These are phyloP conservation scores for Metallyticus violacea DNA, from an alignment of 2,888 invertebrate genomes.

Conservation along the genomic window DNA sequence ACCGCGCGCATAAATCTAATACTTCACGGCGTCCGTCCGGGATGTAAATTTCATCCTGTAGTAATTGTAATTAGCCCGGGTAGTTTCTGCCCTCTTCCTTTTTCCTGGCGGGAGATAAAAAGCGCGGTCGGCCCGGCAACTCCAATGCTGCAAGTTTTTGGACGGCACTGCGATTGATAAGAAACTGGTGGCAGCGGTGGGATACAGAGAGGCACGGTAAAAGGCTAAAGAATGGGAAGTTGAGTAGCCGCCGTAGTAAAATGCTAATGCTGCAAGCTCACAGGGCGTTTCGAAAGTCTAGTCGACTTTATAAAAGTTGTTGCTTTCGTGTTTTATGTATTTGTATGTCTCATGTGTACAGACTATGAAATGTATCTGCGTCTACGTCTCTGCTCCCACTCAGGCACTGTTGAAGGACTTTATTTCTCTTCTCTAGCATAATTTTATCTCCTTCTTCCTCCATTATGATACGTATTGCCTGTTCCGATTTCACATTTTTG, in stretches of 20 bases:
- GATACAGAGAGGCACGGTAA: neutral
- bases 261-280: neutral
- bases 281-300: neutral
- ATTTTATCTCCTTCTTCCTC: too few species aligned
- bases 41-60: conserved; percentile 22
- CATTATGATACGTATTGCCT: too few species aligned
- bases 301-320: too few species aligned
- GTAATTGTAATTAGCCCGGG: conserved; percentile 28
- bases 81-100: neutral
- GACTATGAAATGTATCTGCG: too few species aligned
- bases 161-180: conserved; percentile 2
- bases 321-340: too few species aligned
- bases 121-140: neutral
- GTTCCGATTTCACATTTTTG: too few species aligned
- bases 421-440: too few species aligned
- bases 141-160: neutral
- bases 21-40: conserved; percentile 11
- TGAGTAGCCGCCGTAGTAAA: neutral
- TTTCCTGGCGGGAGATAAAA: neutral
- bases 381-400: too few species aligned
- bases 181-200: neutral
- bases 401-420: too few species aligned
- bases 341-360: too few species aligned
- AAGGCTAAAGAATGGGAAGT: neutral
- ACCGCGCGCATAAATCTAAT: conserved; percentile 26